phyloP scores from a whole-genome alignment of 2,888 invertebrate species.

The Norana najaformis region DNA sequence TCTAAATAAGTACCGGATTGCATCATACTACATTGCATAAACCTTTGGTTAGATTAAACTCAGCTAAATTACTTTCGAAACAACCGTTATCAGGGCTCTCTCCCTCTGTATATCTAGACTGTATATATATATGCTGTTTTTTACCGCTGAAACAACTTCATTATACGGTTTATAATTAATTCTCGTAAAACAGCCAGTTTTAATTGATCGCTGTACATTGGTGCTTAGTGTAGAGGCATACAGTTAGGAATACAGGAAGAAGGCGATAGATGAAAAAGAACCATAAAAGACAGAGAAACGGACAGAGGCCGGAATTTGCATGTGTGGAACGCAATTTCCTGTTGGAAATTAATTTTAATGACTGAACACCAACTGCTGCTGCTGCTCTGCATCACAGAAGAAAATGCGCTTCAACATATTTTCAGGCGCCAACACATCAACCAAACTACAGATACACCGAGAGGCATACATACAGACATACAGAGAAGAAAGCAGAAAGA shows the following conservation, averaged over 20 bases:
- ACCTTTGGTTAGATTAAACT: no score
- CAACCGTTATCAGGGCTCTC: not conserved
- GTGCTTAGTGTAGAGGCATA: not conserved
- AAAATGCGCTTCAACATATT: not conserved
- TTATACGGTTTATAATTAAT: not conserved
- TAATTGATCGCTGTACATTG: not conserved
- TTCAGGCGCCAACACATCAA: not conserved
- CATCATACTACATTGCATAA: no score
- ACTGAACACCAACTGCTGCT: not conserved
- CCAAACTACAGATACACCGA: not conserved
- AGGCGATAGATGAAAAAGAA: not conserved
- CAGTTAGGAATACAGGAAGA: not conserved
- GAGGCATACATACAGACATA: no score
- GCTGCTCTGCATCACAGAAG: not conserved
- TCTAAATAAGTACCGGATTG: no score
- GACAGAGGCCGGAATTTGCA: not conserved
- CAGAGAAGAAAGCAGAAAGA: not conserved
- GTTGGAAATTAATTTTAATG: not conserved
- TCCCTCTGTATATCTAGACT: no score
- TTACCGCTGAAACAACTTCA: not conserved
- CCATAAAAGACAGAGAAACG: not conserved
- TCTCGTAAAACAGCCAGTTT: not conserved
- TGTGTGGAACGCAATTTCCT: not conserved
- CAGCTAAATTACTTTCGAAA: no score
- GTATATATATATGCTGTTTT: not conserved